Evolutionary conservation across 2,797 vertebrate species (phyloP), one percentile per base, ranked within the genome.

Genomic region (Gila robusta): DNA sequence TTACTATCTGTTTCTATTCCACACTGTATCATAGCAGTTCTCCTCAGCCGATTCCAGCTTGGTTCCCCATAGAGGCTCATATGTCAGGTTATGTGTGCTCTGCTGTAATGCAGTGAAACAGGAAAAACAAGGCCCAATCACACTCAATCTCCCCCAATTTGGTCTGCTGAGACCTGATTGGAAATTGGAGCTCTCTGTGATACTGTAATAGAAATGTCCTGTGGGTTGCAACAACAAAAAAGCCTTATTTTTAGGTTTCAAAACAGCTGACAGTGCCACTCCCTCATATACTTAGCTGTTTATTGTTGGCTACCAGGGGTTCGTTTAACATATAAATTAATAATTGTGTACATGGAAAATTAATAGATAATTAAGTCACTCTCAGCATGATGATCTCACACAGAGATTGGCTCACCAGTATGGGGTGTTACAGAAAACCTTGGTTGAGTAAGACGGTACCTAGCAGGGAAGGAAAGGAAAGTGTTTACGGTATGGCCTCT

Each of bases 121-220:
- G 80, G 77, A 87, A 79, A 89, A 89, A 90, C 73, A 84, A 87
- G 81, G 70, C 59, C 86, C 91, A 90, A 90, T 89, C 91, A 88
- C 86, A 89, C 72, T 89, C 86, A 86, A 87, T 91, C 82, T 88
- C 83, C 66, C 56, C 12, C 41, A 64, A 70, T 41, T 54, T 44
- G 64, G 32, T 85, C 81, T 73, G 35, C 62, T 12, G 62, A 88
- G 74, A 76, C 56, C 86, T 88, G 86, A 90, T 87, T 88, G 86
- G 84, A 90, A 91, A 88, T 88, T 78, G 87, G 52, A 81, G 78
- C 88, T 91, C 86, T 90, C 84, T 59, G 12, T 84, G 83, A 85
- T 88, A 81, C 87, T 86, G 89, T 88, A 88, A 83, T 81, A 83
- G 59, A 84, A 87, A 83, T 81, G 83, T 83, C 72, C 81, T 54